Evolutionary conservation across 2,888 invertebrate genomes (phyloP), one percentile per base, ranked within the genome.

Genomic region (Athalia rosae): DNA sequence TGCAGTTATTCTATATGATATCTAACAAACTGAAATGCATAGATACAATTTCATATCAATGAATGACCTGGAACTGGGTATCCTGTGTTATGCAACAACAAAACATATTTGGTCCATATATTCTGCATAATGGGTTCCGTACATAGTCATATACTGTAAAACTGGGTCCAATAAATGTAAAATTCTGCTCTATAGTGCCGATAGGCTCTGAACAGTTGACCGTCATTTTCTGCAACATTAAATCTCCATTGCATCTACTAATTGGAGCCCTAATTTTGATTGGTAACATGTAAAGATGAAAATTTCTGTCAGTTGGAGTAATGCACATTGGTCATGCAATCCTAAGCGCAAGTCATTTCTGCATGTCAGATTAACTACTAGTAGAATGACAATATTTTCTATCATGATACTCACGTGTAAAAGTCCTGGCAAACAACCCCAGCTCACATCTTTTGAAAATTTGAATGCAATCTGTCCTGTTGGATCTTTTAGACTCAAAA

Each of bases 381-480:
- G 28, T n/a, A n/a, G n/a, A 28, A 28, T 28, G 28, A 28, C 0
- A 28, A 28, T 28, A 2, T 28, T 28, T 28, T 28, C 28, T 28
- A 28, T 1, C 7, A 53, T 7, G 28, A 9, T 43, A 79, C 84
- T 81, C 50, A 87, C 88, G 80, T 86, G 87, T n/a, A 85, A 80
- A 64, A 81, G 83, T 64, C 83, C 83, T 47, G 86, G 84, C 0
- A 85, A 41, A 78, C 82, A 86, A 45, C 84, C 84, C 84, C 84
- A 86, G 41, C 81, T 82, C 6, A 84, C 61, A 56, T 88, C 87
- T 71, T 88, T 87, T 41, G 76, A 82, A 59, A 98, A 91, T 78
- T 95, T 92, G 87, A 98, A 92, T 0, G 96, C 95, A 88, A 96
- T 96, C 85, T 95, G 95, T 80, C 95, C 93, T n/a, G 94, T 94